Percentiles rank a stretch among this genome's conserved stretches.
phyloP scores from a whole-genome alignment of 2,113 vertebrate species.

The Typhlomys cinereus region DNA sequence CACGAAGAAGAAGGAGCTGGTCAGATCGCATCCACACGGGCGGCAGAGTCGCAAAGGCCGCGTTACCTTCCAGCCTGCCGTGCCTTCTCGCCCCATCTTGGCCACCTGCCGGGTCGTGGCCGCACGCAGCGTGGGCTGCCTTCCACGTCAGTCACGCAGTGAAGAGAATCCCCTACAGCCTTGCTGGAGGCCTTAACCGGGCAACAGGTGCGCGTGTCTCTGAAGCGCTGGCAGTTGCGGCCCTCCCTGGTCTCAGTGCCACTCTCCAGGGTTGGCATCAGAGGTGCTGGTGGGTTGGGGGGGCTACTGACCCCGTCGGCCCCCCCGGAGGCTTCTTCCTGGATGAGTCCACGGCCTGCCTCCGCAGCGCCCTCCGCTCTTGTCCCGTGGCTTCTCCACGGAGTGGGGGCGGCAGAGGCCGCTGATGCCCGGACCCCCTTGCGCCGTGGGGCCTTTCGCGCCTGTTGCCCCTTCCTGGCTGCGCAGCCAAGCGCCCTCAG shows the following conservation, averaged over 20 bases:
- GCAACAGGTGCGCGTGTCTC: too few species aligned
- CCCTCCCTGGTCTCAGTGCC: too few species aligned
- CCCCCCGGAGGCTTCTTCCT: not conserved
- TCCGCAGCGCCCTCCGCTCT: not conserved
- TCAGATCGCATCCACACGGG: too few species aligned
- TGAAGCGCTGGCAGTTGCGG: too few species aligned
- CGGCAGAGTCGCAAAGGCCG: too few species aligned
- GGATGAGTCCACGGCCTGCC: not conserved
- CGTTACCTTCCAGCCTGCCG: accelerated
- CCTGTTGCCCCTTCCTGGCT: constrained; percentile 21
- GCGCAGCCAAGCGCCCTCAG: constrained; percentile 31
- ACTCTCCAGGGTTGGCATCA: too few species aligned
- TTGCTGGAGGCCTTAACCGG: too few species aligned
- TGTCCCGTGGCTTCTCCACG: not conserved
- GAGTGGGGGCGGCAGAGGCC: not conserved
- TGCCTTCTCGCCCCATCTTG: not conserved
- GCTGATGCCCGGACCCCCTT: not conserved
- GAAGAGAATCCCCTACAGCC: too few species aligned
- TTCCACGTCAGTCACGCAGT: too few species aligned
- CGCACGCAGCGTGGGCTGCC: too few species aligned
- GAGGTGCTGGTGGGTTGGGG: not conserved
- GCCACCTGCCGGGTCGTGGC: too few species aligned
- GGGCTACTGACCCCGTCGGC: accelerated
- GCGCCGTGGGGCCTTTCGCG: not conserved
- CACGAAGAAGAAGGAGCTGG: too few species aligned